phyloP scores from a whole-genome alignment of 1,140 invertebrate species.

The Philotrypesis tridentata region DNA sequence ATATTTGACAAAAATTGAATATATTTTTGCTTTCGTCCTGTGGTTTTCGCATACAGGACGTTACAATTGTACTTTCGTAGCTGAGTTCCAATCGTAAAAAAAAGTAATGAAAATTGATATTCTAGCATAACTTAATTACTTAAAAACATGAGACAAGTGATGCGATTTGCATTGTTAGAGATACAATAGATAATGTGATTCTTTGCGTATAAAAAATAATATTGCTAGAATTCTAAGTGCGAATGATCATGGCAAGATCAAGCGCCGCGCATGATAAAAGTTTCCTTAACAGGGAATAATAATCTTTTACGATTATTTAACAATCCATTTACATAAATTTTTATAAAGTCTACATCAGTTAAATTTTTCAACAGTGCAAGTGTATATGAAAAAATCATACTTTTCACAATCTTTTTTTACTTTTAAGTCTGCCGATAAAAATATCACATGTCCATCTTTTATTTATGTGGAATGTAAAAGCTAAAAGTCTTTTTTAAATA shows the following conservation, averaged over 20 bases:
- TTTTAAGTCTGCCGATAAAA: constrained; percentile 33
- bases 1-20: constrained; percentile 25
- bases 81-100: constrained; percentile 26
- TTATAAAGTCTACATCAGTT: constrained; percentile 42
- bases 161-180: constrained; percentile 23
- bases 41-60: constrained; percentile 32
- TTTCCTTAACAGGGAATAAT: constrained; percentile 35
- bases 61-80: constrained; percentile 41
- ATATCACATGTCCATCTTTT: constrained; percentile 45
- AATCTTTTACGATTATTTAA: constrained; percentile 45
- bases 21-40: constrained; percentile 47
- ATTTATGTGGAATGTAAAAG: constrained; percentile 41
- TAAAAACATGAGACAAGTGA: constrained; percentile 31
- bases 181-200: constrained; percentile 36
- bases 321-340: constrained; percentile 49
- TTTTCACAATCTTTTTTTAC: constrained; percentile 16
- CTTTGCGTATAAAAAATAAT: constrained; percentile 47
- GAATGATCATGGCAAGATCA: constrained; percentile 41
- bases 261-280: constrained; percentile 14
- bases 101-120: constrained; percentile 34
- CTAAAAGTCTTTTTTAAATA: constrained; percentile 3
- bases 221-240: constrained; percentile 39
- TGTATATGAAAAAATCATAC: constrained; percentile 38
- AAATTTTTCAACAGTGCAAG: constrained; percentile 40
- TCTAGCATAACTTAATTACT: constrained; percentile 39